phyloP scores from a whole-genome alignment of 92 coral and sea anemone species.

The Ricordea florida region DNA sequence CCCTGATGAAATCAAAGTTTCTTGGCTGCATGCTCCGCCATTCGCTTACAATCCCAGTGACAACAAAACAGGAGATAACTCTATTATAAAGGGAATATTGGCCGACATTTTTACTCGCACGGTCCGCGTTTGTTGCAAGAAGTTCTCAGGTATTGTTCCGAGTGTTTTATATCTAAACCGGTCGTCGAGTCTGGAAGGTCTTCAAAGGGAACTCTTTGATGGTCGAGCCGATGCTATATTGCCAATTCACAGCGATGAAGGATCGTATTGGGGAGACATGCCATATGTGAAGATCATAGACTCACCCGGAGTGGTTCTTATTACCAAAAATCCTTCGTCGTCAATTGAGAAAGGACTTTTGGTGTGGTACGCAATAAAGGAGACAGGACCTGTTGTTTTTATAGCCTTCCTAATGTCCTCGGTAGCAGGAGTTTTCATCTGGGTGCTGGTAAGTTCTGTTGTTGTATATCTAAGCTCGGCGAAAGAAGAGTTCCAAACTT shows the following conservation, averaged over 20 bases:
- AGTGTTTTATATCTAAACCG: background rate
- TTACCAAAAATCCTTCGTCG: background rate
- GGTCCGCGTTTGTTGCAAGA: background rate
- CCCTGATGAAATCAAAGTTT: background rate
- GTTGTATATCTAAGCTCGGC: no score
- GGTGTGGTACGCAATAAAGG: background rate
- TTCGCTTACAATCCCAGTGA: background rate
- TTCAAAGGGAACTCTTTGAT: background rate
- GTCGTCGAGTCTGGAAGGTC: background rate
- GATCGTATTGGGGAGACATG: background rate
- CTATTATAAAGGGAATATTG: background rate
- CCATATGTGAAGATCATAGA: background rate
- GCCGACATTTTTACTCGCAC: background rate
- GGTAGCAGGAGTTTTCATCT: background rate
- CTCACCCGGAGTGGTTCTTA: background rate
- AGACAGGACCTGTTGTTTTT: conserved; percentile 1
- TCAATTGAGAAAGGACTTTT: background rate
- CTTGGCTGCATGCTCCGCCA: background rate
- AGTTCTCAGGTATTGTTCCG: background rate
- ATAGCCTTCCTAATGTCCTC: background rate
- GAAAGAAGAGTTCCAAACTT: no score
- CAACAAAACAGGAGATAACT: background rate
- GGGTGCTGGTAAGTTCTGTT: conserved; percentile 10
- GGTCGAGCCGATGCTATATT: background rate
- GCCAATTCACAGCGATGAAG: conserved; percentile 1